phyloP scores from a whole-genome alignment of 2,888 invertebrate genomes.

The Heterodera filipjevi region DNA sequence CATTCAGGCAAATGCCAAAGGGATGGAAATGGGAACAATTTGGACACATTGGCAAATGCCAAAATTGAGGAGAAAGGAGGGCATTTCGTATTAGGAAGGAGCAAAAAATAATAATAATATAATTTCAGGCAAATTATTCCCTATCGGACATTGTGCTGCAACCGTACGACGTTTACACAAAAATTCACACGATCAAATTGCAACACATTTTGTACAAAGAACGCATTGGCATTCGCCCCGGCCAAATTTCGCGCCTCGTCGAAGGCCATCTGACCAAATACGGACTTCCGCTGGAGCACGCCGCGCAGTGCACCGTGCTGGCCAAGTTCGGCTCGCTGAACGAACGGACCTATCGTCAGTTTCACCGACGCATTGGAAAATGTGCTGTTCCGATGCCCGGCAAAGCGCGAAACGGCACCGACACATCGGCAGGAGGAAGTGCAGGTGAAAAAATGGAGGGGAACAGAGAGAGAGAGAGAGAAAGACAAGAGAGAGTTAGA shows the following conservation, averaged over 20 bases:
- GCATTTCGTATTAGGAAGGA: too few species aligned
- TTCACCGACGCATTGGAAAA: slow-evolving; percentile 91
- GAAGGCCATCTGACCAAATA: slow-evolving; percentile 82
- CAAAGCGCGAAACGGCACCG: slow-evolving; percentile 71
- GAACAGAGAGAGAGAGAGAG: not conserved
- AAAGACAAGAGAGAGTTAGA: not conserved
- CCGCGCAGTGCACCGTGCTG: slow-evolving; percentile 91
- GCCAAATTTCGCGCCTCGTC: slow-evolving; percentile 78
- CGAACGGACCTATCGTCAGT: slow-evolving; percentile 86
- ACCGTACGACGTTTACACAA: slow-evolving; percentile 97
- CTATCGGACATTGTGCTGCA: slow-evolving; percentile 71
- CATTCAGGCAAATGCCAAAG: slow-evolving; percentile 47
- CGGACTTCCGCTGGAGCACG: slow-evolving; percentile 90
- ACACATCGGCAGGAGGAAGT: slow-evolving; percentile 92
- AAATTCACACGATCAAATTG: slow-evolving; percentile 95
- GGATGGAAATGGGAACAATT: not conserved
- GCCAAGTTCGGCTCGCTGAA: slow-evolving; percentile 89
- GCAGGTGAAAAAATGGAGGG: slow-evolving; percentile 72
- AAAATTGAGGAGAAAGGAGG: too few species aligned
- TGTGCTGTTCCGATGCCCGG: slow-evolving; percentile 81
- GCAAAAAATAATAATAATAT: too few species aligned
- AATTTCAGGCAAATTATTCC: slow-evolving; percentile 70
- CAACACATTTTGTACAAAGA: slow-evolving; percentile 98
- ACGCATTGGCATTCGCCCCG: slow-evolving; percentile 90
- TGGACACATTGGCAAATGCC: not conserved